These are phyloP conservation scores for Rhyacophila brunnea DNA, from an alignment of 1,140 invertebrate genomes.

Conservation along the genomic window DNA sequence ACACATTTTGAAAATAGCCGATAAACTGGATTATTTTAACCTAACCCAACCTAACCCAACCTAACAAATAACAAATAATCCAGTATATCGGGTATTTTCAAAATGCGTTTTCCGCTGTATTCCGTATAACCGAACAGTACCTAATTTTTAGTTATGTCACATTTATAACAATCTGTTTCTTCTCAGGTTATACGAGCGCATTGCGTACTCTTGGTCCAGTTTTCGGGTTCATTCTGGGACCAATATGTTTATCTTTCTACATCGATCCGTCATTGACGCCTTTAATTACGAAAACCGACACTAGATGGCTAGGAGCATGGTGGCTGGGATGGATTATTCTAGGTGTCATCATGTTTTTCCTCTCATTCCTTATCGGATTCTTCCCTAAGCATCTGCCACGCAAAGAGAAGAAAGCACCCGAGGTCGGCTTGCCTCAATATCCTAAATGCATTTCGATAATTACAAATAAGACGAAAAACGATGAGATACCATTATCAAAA, in stretches of 20 bases:
- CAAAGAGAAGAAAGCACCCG: constrained; percentile 1
- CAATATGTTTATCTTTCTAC: constrained; percentile 59
- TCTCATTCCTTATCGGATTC: constrained; percentile 58
- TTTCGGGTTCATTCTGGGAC: constrained; percentile 58
- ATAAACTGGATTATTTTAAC: too few relatives aligned
- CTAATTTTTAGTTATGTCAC: too few relatives aligned
- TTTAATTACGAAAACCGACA: constrained; percentile 61
- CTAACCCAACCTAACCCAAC: too few relatives aligned
- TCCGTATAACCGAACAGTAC: too few relatives aligned
- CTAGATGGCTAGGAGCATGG: constrained; percentile 70
- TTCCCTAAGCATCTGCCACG: constrained; percentile 58
- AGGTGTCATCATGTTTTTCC: constrained; percentile 57
- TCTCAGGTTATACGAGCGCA: constrained; percentile 62
- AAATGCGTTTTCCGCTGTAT: too few relatives aligned
- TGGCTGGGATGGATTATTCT: constrained; percentile 68
- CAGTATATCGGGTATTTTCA: too few relatives aligned
- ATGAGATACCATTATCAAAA: constrained; percentile 28
- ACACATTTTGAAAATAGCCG: too few relatives aligned
- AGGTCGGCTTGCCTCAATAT: constrained; percentile 28
- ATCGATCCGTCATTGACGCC: constrained; percentile 65
- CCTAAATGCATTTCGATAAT: constrained; percentile 26
- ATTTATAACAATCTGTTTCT: not conserved
- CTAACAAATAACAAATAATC: too few relatives aligned
- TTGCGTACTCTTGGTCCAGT: constrained; percentile 58
- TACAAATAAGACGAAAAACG: constrained; percentile 18